These are phyloP conservation scores for Eledona agricola DNA, from an alignment of 2,888 invertebrate genomes.

Conservation along the genomic window DNA sequence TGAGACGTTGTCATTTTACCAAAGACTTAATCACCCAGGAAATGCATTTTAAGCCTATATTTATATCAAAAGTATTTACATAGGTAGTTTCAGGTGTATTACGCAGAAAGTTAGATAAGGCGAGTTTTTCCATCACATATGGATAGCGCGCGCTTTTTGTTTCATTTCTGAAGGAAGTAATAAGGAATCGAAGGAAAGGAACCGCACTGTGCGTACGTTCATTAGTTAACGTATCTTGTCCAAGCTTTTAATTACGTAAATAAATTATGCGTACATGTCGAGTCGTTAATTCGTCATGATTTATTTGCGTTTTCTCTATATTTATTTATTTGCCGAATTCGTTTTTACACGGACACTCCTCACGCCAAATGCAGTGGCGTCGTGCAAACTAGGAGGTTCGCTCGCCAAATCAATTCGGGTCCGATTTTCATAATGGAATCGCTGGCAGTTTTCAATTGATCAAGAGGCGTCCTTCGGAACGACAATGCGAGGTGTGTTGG, in stretches of 20 bases:
- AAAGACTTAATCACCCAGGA: constrained; percentile 2
- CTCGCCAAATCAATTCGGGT: no score
- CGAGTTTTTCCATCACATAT: constrained; percentile 1
- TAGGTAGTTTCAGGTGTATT: not conserved
- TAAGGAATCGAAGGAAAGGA: not conserved
- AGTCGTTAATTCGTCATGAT: constrained; percentile 5
- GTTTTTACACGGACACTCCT: no score
- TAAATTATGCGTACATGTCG: constrained; percentile 8
- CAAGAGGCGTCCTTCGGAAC: constrained; percentile 17
- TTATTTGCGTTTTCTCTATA: constrained; percentile 16
- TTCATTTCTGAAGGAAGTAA: not conserved
- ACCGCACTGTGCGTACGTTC: not conserved
- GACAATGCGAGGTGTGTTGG: constrained; percentile 30
- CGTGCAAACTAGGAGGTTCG: no score
- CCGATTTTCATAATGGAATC: no score
- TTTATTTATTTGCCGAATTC: constrained; percentile 12
- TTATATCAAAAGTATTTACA: not conserved
- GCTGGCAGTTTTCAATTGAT: constrained; percentile 8
- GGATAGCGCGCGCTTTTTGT: not conserved
- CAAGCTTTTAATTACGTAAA: constrained; percentile 14
- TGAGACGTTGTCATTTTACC: not conserved
- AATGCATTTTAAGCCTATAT: constrained; percentile 2
- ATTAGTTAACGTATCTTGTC: constrained; percentile 6
- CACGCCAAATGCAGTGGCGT: no score
- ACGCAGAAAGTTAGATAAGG: not conserved